These are phyloP conservation scores for Sinocyclocheilus anophthalmus DNA, from an alignment of 2,113 vertebrate genomes.

Conservation along the genomic window DNA sequence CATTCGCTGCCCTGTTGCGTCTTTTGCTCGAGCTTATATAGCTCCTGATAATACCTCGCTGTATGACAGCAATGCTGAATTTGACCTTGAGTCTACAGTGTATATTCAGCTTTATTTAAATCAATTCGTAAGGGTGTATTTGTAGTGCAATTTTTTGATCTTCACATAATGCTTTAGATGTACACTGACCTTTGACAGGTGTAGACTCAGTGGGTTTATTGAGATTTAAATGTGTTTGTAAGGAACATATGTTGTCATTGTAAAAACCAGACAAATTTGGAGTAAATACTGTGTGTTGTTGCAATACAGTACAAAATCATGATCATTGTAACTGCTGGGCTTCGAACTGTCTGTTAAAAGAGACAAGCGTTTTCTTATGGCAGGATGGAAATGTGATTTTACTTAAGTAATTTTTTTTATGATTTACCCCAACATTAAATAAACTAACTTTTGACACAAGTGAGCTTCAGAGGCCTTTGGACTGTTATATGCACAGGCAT, in stretches of 20 bases:
- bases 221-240: neutral
- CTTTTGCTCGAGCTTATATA: neutral
- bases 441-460: conserved; percentile 64
- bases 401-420: neutral
- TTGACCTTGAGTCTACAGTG: conserved; percentile 34
- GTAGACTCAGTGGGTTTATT: neutral
- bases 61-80: conserved; percentile 30
- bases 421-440: conserved; percentile 54
- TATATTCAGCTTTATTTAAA: neutral
- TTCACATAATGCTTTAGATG: neutral
- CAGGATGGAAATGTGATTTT: conserved; percentile 7
- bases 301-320: too few species aligned
- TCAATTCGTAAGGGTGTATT: neutral
- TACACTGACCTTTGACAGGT: conserved; percentile 10
- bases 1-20: conserved; percentile 32
- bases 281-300: neutral
- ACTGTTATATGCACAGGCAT: conserved; percentile 56
- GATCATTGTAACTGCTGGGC: neutral
- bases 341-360: neutral
- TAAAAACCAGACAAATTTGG: neutral
- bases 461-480: conserved; percentile 69
- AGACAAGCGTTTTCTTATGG: neutral
- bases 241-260: neutral
- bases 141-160: neutral
- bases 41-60: neutral